These are phyloP conservation scores for Athrips mouffetella DNA, from an alignment of 2,888 invertebrate species.

Conservation along the genomic window DNA sequence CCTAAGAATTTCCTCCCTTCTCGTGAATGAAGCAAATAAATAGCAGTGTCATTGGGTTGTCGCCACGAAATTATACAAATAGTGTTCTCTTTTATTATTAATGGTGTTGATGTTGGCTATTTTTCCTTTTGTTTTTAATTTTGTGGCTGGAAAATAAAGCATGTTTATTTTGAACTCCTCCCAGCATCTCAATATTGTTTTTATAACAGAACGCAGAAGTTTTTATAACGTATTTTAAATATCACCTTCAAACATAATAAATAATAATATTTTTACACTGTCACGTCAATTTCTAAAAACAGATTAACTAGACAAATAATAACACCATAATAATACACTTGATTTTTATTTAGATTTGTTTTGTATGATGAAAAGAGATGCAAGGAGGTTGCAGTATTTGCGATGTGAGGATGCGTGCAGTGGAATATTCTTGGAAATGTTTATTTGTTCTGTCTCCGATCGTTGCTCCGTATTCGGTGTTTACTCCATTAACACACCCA, in stretches of 20 bases:
- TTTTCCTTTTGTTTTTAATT: neutral
- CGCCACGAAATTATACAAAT: slow-evolving; percentile 16
- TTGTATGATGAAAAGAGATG: slow-evolving; percentile 28
- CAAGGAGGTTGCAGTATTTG: slow-evolving; percentile 22
- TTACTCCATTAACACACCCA: slow-evolving; percentile 17
- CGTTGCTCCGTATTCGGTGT: slow-evolving; percentile 47
- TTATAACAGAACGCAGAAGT: neutral
- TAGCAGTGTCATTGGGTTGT: slow-evolving; percentile 14
- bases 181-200: neutral
- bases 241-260: neutral
- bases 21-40: slow-evolving; percentile 12
- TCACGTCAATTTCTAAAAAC: neutral
- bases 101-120: neutral
- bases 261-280: neutral
- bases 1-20: slow-evolving; percentile 3
- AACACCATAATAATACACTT: neutral
- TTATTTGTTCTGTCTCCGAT: slow-evolving; percentile 27
- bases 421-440: slow-evolving; percentile 63
- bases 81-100: slow-evolving; percentile 12
- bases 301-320: neutral
- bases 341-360: slow-evolving; percentile 3
- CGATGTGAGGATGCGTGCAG: slow-evolving; percentile 27
- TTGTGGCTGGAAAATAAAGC: neutral
- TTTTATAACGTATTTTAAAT: neutral
- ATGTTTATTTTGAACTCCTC: neutral